Percentiles rank a stretch among this genome's conserved stretches.
phyloP scores from a whole-genome alignment of 2,113 vertebrate species.

The Bubo blakistoni region DNA sequence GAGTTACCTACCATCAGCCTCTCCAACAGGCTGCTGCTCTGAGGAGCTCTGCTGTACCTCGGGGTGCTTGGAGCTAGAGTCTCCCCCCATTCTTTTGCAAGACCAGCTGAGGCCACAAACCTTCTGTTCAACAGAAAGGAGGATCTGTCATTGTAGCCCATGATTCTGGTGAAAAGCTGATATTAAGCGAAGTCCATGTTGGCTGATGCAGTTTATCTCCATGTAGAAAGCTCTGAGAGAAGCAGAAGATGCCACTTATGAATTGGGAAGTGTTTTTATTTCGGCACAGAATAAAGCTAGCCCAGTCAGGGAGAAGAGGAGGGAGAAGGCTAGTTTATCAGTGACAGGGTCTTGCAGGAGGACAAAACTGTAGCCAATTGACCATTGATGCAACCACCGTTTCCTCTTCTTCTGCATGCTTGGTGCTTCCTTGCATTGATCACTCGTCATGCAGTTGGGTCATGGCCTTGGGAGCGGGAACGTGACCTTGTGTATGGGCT shows the following conservation, averaged over 20 bases:
- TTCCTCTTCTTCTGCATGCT: background rate
- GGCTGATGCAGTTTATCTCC: background rate
- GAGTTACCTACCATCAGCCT: background rate
- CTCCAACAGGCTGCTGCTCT: background rate
- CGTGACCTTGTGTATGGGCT: fast-evolving
- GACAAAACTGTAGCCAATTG: background rate
- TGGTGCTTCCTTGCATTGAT: background rate
- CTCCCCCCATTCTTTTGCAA: background rate
- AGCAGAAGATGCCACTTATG: background rate
- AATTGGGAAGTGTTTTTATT: background rate
- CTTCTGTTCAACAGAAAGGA: background rate
- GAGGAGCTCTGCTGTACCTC: background rate
- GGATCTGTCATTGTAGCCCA: background rate
- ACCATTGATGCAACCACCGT: background rate
- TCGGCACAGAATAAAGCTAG: background rate
- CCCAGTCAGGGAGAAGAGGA: background rate
- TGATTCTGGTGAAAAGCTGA: background rate
- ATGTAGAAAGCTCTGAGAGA: background rate
- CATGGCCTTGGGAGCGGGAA: fast-evolving
- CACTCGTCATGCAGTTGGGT: background rate
- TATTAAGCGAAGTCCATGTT: background rate
- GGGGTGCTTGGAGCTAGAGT: background rate
- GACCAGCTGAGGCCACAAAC: background rate
- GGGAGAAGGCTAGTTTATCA: background rate
- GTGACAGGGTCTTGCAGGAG: background rate